phyloP scores from a whole-genome alignment of 2,797 vertebrate species.

The Spinibarbus caldwelli region DNA sequence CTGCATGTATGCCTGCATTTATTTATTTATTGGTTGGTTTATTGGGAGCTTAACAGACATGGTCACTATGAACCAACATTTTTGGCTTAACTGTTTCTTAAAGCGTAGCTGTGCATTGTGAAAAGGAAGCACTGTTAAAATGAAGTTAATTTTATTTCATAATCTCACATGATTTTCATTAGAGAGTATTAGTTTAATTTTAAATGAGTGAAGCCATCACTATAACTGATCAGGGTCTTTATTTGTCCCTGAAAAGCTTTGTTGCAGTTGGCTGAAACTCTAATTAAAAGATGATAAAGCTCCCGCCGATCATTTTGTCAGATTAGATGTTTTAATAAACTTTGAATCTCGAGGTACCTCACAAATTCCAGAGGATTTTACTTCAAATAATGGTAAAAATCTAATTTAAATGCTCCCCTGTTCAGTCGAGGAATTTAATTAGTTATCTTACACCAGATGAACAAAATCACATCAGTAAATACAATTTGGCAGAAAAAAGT shows the following conservation, averaged over 20 bases:
- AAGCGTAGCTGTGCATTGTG: background rate
- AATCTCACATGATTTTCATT: constrained; percentile 39
- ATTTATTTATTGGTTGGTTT: background rate
- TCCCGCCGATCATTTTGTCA: constrained; percentile 54
- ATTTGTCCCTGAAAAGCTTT: constrained; percentile 46
- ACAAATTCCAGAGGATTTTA: constrained; percentile 11
- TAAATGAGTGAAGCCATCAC: constrained; percentile 29
- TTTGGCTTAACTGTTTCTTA: background rate
- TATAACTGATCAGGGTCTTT: constrained; percentile 49
- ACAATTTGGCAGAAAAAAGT: background rate
- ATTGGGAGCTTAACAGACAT: background rate
- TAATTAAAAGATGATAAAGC: constrained; percentile 62
- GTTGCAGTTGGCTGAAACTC: constrained; percentile 37
- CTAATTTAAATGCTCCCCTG: constrained; percentile 34
- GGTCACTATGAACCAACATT: background rate
- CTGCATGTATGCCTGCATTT: background rate
- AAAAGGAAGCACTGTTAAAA: background rate
- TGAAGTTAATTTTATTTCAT: background rate
- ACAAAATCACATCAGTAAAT: constrained; percentile 40
- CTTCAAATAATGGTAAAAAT: constrained; percentile 38
- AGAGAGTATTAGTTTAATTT: constrained; percentile 27
- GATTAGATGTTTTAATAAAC: constrained; percentile 61
- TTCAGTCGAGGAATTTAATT: constrained; percentile 39
- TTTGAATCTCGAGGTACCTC: constrained; percentile 49
- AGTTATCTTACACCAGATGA: constrained; percentile 22